Conservation (phyloP, 2,113 vertebrate species). For the Catagonus wagneri region DNA sequence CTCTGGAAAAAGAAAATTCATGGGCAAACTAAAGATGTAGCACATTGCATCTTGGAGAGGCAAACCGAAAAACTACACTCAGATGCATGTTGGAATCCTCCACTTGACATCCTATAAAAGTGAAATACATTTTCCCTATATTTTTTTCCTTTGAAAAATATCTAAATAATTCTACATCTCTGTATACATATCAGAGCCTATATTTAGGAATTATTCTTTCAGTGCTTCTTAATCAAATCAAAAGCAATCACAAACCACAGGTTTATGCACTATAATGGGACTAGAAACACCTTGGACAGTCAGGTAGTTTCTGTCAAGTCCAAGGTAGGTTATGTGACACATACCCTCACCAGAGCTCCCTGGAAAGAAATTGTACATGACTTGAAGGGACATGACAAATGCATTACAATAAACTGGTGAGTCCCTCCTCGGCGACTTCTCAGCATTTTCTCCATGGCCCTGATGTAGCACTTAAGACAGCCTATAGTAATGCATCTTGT, state of each 20-base stretch:
- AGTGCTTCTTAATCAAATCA: slow-evolving; percentile 40
- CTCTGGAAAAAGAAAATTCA: neutral
- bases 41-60: neutral
- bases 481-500: neutral
- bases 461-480: neutral
- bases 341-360: neutral
- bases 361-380: neutral
- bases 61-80: neutral
- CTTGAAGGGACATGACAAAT: neutral
- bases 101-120: neutral
- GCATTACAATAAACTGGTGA: neutral
- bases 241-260: neutral
- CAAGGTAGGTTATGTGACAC: neutral
- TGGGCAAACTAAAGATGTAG: neutral
- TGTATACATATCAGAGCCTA: neutral
- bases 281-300: neutral
- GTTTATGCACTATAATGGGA: neutral
- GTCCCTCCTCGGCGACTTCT: slow-evolving; percentile 27
- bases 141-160: slow-evolving; percentile 14
- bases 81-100: neutral
- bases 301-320: neutral
- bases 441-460: neutral
- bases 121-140: neutral
- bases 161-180: neutral
- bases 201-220: slow-evolving; percentile 26